Base-by-base conservation (phyloP, 2,888 invertebrate genomes). In the Orchesellides sinensis region DNA sequence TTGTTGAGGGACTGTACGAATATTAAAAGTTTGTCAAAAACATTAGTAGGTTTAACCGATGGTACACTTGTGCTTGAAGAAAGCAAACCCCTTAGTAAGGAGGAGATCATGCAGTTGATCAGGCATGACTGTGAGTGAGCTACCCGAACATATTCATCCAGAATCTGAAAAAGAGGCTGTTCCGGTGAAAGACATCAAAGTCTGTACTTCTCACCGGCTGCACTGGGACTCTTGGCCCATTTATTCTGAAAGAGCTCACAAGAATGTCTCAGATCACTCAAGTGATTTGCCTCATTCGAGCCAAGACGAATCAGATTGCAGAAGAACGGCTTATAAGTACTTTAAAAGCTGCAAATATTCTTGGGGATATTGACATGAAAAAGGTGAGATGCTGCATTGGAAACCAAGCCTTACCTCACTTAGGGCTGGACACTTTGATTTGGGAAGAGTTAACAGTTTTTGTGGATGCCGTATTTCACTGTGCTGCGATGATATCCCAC, bases 1-100 rank as follows among this genome's bases (percentile, higher is more conserved):
- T 52, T 49, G 0, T 32, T 84, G 3, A 45, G 54, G 4, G 84
- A 80, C 61, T 80, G 70, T 14, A 54, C 69, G 27, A 84, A 56
- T 0, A 29, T 78, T 0, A 17, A 23, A 3, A n/a, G 61, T 1
- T 27, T 83, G 3, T 25, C 74, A 0, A 40, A 49, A 2, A n/a
- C 21, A 21, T 21, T 83, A 66, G 10, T 29, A 21, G 27, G n/a
- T 5, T 8, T 32, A 4, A 54, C 66, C 4, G 66, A 40, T 8
- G 78, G 45, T 2, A 5, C 27, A 14, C 19, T 32, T 10, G 59
- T 21, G 1, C 5, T 2, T 3, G 45, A 66, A 8, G 66, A 66
- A n/a, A 17, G n/a, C 0, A n/a, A 40, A 40, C 10, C 2, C 10
- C 21, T 8, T 0, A 56, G 40, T 3, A 49, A 59, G 54, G 49